Evolutionary conservation across 2,888 invertebrate species (phyloP), one percentile per base, ranked within the genome.

Genomic region (Quadroppia sp.): DNA sequence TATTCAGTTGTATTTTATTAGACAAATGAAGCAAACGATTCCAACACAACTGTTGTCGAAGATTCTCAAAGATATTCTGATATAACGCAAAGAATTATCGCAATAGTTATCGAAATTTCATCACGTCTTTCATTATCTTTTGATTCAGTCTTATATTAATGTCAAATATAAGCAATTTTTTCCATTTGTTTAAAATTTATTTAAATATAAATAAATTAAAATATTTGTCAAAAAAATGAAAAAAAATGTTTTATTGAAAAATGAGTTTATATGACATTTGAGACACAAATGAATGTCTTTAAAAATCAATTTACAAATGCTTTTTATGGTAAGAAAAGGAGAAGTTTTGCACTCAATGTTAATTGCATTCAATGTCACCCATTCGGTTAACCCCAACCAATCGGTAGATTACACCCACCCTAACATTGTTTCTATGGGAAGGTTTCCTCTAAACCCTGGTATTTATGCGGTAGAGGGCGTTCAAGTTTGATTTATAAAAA

Each of bases 141-240:
- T 83, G 15, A 78, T 81, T 13, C 77, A 78, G 20, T 83, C 82
- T 76, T 79, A 82, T 40, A 81, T 81, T 53, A 78, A 82, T 25
- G 79, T 82, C 3, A 17, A 9, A 9, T 17, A 9, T 45, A 45
- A 40, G 40, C 6, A 40, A 40, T 40, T 40, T 40, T 6, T 40
- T 40, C 13, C 6, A 40, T 40, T 40, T 40, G 13, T 40, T 36
- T 36, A 9, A 36, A 36, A 36, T 36, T 4, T 36, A 36, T 36
- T 36, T 7, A 36, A 36, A 7, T 7, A 7, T 36, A 36, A 36
- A 7, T 36, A 36, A 36, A 36, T 36, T 4, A 36, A 7, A 7
- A 36, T 7, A 36, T 36, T 4, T 36, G 9, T 36, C 9, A 9
- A 36, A 36, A 36, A 4, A 9, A 7, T 36, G 36, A 36, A 9